Evolutionary conservation across 2,113 vertebrate genomes (phyloP).

Genomic region (Scortum barcoo): DNA sequence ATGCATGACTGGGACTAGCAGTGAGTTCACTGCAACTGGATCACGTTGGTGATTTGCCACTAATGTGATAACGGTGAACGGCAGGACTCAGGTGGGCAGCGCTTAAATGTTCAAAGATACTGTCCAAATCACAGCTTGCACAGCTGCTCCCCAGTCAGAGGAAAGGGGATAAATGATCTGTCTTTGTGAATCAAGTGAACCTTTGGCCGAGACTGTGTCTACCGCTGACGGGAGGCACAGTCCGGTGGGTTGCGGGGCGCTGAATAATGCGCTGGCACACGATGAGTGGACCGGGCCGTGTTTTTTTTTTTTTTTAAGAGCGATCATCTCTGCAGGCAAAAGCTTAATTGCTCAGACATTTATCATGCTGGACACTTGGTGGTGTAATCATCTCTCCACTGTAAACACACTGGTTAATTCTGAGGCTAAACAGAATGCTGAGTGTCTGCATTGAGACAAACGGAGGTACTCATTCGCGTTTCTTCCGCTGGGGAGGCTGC

Average conservation of each 20-base stretch:
- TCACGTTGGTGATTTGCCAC: slow-evolving; percentile 47
- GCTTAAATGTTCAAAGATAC: slow-evolving; percentile 53
- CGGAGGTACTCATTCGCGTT: background rate
- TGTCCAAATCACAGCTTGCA: slow-evolving; percentile 58
- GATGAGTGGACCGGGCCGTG: slow-evolving; percentile 16
- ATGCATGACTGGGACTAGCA: slow-evolving; percentile 30
- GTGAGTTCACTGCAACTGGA: slow-evolving; percentile 42
- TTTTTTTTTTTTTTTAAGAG: slow-evolving; percentile 32
- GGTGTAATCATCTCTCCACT: slow-evolving; percentile 36
- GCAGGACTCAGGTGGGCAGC: slow-evolving; percentile 71
- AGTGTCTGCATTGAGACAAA: slow-evolving; percentile 10
- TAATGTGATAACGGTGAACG: slow-evolving; percentile 30
- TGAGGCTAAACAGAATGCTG: slow-evolving; percentile 19
- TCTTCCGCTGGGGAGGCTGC: slow-evolving; percentile 4
- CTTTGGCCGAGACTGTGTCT: slow-evolving; percentile 31
- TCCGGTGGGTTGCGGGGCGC: slow-evolving; percentile 31
- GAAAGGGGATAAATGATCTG: slow-evolving; percentile 46
- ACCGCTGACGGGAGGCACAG: slow-evolving; percentile 40
- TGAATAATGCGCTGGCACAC: slow-evolving; percentile 35
- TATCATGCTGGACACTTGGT: slow-evolving; percentile 37
- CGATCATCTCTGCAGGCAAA: slow-evolving; percentile 40
- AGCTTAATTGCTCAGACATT: slow-evolving; percentile 46
- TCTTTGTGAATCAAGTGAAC: slow-evolving; percentile 51
- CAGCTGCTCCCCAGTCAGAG: slow-evolving; percentile 70
- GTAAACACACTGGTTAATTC: slow-evolving; percentile 39